phyloP scores from a whole-genome alignment of 1,140 invertebrate genomes.

The Bicyclus anynana region DNA sequence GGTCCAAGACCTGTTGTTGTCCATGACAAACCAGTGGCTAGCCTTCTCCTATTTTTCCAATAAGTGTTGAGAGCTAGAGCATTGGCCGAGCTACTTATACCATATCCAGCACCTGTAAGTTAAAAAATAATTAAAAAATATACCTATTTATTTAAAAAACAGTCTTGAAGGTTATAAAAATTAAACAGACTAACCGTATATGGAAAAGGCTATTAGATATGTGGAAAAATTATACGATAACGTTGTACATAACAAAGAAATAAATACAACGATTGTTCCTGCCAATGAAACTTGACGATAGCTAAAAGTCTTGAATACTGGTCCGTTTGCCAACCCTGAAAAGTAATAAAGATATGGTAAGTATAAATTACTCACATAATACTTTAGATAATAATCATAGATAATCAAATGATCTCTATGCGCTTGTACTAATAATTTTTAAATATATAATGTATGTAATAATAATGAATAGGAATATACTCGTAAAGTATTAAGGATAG shows the following conservation, averaged over 20 bases:
- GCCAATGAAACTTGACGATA: conserved; percentile 81
- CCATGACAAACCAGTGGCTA: conserved; percentile 79
- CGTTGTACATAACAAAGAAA: conserved; percentile 77
- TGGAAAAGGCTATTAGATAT: conserved; percentile 79
- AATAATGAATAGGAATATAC: no score
- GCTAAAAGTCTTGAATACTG: conserved; percentile 80
- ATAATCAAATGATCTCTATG: no score
- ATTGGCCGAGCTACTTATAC: conserved; percentile 80
- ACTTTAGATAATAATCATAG: no score
- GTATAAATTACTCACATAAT: no score
- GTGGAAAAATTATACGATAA: conserved; percentile 78
- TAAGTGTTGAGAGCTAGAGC: conserved; percentile 80
- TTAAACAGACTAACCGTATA: conserved; percentile 74
- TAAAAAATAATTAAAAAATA: background rate
- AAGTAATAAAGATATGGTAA: conserved; percentile 13
- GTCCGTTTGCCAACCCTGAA: conserved; percentile 82
- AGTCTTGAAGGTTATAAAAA: background rate
- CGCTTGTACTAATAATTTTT: no score
- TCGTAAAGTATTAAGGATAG: no score
- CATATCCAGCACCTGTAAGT: conserved; percentile 78
- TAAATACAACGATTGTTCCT: conserved; percentile 76
- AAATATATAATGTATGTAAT: no score
- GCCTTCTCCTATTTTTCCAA: conserved; percentile 78
- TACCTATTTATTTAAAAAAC: background rate
- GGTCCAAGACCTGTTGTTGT: conserved; percentile 79